Evolutionary conservation across 2,113 vertebrate genomes (phyloP).

Genomic region (Mus spicilegus): DNA sequence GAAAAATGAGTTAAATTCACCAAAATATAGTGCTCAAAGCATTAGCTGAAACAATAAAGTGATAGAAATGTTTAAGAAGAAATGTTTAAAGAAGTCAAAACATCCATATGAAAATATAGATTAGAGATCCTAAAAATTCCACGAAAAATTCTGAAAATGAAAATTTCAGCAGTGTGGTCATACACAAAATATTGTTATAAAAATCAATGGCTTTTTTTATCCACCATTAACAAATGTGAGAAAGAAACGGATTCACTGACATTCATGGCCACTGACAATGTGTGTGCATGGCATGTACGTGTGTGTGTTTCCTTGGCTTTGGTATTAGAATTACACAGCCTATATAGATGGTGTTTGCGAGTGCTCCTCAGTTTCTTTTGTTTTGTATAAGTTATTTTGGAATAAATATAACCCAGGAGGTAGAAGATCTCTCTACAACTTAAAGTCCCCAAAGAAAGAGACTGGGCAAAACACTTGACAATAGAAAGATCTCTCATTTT

Average conservation of each 20-base stretch:
- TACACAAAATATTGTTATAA: not conserved
- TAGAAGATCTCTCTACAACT: not conserved
- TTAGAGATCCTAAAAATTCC: not conserved
- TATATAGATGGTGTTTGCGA: not conserved
- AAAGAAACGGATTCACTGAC: not conserved
- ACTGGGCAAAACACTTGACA: not conserved
- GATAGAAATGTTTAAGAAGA: not conserved
- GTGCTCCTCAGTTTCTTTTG: not conserved
- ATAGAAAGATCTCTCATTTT: not conserved
- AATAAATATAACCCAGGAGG: not conserved
- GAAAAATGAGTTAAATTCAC: slow-evolving; percentile 73
- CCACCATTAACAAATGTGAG: not conserved
- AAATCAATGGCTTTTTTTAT: not conserved
- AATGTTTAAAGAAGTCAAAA: not conserved
- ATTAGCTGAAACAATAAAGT: not conserved
- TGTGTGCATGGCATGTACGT: not conserved
- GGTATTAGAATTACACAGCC: not conserved
- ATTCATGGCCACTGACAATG: not conserved
- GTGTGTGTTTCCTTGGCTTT: not conserved
- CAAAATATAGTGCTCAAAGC: not conserved
- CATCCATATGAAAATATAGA: not conserved
- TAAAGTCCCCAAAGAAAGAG: not conserved
- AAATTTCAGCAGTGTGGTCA: not conserved
- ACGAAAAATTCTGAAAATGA: not conserved
- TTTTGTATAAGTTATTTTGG: not conserved